These are phyloP conservation scores for Xylophagus ater DNA, from an alignment of 2,888 invertebrate species.

Conservation along the genomic window DNA sequence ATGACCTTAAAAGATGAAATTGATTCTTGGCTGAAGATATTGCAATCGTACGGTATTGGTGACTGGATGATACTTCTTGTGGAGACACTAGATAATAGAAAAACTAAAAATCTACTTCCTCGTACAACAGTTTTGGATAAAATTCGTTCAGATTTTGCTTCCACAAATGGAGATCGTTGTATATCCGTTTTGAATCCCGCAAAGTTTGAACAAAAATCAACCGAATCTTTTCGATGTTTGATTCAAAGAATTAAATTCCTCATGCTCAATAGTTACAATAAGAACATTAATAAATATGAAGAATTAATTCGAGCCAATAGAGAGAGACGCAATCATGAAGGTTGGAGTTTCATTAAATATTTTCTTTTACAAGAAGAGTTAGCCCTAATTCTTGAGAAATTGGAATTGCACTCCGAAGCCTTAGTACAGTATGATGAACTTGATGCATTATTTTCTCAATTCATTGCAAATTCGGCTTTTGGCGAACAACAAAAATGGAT, in stretches of 20 bases:
- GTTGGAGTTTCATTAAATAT: conserved; percentile 92
- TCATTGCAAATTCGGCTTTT: conserved; percentile 84
- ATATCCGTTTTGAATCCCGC: conserved; percentile 84
- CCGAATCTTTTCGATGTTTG: conserved; percentile 82
- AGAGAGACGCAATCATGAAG: conserved; percentile 78
- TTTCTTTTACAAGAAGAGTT: conserved; percentile 91
- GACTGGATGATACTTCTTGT: conserved; percentile 94
- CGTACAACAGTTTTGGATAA: conserved; percentile 90
- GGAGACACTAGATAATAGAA: conserved; percentile 82
- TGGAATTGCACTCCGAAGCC: conserved; percentile 87
- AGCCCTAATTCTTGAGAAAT: conserved; percentile 88
- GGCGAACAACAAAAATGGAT: conserved; percentile 82
- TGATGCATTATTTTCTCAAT: conserved; percentile 93
- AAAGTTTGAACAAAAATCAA: conserved; percentile 76
- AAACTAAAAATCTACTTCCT: conserved; percentile 82
- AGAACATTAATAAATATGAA: conserved; percentile 74
- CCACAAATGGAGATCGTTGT: conserved; percentile 79
- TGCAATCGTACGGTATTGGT: conserved; percentile 60
- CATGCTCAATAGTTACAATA: conserved; percentile 75
- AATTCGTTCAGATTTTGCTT: conserved; percentile 85
- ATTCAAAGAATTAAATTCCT: conserved; percentile 71
- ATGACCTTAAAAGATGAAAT: conserved; percentile 78
- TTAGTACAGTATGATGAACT: conserved; percentile 94
- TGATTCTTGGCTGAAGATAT: conserved; percentile 71
- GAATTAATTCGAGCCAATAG: conserved; percentile 81